Base-by-base conservation (phyloP, 2,888 invertebrate genomes). In the Dysmachus trigonus region DNA sequence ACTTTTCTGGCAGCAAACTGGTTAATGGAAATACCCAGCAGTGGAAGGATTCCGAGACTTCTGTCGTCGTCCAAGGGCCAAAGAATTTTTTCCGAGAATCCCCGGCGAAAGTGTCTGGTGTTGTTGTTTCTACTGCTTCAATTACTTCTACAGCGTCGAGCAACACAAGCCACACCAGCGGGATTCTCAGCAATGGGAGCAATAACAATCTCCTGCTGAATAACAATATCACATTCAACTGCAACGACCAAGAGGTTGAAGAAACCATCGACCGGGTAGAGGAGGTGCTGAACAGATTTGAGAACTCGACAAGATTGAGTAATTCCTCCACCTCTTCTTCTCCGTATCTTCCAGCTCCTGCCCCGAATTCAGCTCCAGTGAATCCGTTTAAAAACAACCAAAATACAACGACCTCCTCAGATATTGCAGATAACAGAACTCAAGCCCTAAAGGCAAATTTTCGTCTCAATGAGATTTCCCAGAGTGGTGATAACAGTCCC, bases 241-340 rank as follows among this genome's bases (percentile, higher is more conserved):
- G 87, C 33, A 88, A 88, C 53, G 88, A 88, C 33, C 87, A 86
- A 13, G 87, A 88, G 41, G 87, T 87, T 3, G 88, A 87, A 72
- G 86, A 87, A 71, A 88, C 87, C 15, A 88, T 88, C 15, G 88
- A 88, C 51, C 86, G 87, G n/a, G 88, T 88, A 18, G 87, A 88
- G 53, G 86, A 86, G 18, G 87, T 87, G 5, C 62, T 88, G 6
- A 86, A 73, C 51, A 82, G 85, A 10, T 86, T 88, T 74, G 88
- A 88, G 77, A 87, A 76, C 74, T 86, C 88, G 38, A 76, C 87
- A 1, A 53, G 71, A 53, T 82, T 82, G 35, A 82, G 62, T 22
- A 82, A 82, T 62, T 62, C 18, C 18, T 18, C 35, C 62, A 82
- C 62, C 33, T 62, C 18, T 13, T 18, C 35, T 35, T 30, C 81